These are phyloP conservation scores for Sebastes vulpes DNA, from an alignment of 2,797 vertebrate species.

Conservation along the genomic window DNA sequence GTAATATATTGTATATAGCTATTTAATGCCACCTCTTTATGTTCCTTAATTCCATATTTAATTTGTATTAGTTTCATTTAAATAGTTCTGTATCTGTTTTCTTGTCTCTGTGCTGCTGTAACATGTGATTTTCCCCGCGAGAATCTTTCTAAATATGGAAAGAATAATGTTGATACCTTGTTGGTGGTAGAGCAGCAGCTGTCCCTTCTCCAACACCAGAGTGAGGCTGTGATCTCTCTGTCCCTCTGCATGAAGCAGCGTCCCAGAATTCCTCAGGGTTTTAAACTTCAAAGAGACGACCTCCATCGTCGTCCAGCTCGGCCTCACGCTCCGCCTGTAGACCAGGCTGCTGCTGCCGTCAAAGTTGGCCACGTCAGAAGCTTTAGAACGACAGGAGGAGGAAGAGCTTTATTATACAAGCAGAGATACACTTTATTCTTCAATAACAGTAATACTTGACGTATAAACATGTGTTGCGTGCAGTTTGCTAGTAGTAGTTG, in stretches of 20 bases:
- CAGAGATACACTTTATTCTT: neutral
- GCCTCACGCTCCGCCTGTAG: slow-evolving; percentile 92
- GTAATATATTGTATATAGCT: neutral
- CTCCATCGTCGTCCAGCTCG: slow-evolving; percentile 90
- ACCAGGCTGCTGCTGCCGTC: slow-evolving; percentile 93
- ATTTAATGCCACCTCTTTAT: neutral
- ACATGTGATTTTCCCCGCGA: neutral
- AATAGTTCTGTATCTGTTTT: neutral
- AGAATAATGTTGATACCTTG: slow-evolving; percentile 84
- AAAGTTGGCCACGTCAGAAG: slow-evolving; percentile 93
- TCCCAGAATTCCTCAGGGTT: slow-evolving; percentile 91
- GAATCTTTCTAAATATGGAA: neutral
- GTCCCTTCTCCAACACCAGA: slow-evolving; percentile 91
- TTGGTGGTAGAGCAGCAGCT: slow-evolving; percentile 90
- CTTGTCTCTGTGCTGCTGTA: neutral
- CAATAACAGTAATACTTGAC: neutral
- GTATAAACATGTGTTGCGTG: neutral
- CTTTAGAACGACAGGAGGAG: slow-evolving; percentile 62
- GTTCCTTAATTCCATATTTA: neutral
- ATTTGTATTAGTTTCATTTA: neutral
- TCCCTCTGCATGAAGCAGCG: slow-evolving; percentile 93
- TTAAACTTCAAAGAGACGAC: slow-evolving; percentile 96
- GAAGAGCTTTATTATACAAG: neutral
- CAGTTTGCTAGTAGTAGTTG: neutral
- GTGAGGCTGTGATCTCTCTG: slow-evolving; percentile 93